phyloP scores from a whole-genome alignment of 1,140 invertebrate genomes.

The Brachionus sp. region DNA sequence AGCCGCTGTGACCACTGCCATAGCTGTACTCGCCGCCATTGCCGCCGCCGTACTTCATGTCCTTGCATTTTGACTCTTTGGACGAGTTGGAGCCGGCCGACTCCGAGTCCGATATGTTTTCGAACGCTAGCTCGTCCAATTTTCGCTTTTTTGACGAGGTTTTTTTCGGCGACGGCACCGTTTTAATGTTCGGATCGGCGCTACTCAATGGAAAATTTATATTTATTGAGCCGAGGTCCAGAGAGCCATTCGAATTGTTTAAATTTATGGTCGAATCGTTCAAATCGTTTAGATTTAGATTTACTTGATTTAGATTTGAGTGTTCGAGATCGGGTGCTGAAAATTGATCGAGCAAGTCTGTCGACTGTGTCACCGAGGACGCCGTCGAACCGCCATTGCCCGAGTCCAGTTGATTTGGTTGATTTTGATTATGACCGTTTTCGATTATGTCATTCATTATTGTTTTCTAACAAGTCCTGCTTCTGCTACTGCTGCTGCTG shows the following conservation, averaged over 20 bases:
- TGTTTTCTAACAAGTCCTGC: neutral
- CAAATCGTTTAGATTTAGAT: conserved; percentile 6
- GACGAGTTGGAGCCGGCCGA: neutral
- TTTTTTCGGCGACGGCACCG: neutral
- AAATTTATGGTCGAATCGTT: conserved; percentile 32
- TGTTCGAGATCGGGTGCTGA: neutral
- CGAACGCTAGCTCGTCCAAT: neutral
- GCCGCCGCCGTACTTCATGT: neutral
- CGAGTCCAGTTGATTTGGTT: neutral
- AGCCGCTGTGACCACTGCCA: neutral
- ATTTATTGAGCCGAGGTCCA: neutral
- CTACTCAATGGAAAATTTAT: neutral
- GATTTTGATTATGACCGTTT: neutral
- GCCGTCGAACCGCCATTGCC: neutral
- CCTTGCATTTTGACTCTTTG: neutral
- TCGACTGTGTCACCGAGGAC: neutral
- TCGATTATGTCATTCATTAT: conserved; percentile 34
- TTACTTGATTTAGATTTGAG: neutral
- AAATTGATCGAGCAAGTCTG: conserved; percentile 3
- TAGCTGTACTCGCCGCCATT: neutral
- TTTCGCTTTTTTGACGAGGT: neutral
- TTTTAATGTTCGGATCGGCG: neutral
- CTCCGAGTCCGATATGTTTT: conserved; percentile 29
- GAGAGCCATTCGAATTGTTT: conserved; percentile 25
- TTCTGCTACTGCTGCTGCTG: too few species aligned